Percentiles rank a stretch among this genome's conserved stretches.
Evolutionary conservation across 2,888 invertebrate genomes (phyloP).

Genomic region (Autographa pulchrina): DNA sequence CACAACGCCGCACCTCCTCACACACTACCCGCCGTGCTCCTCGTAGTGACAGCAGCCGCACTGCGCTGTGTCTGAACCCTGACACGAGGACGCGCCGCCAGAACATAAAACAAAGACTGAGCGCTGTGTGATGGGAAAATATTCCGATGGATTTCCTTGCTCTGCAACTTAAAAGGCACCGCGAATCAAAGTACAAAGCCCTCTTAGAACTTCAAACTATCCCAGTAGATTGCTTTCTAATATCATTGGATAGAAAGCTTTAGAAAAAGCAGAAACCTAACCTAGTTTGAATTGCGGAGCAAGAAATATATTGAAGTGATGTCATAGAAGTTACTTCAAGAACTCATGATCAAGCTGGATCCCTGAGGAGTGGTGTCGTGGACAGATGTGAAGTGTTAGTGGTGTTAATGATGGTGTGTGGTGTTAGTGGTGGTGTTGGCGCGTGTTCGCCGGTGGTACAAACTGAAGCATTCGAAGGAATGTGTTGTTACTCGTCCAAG

Average conservation of each 20-base stretch:
- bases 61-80: not conserved
- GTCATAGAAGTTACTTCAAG: not conserved
- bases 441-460: constrained; percentile 34
- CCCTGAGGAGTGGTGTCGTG: not conserved
- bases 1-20: constrained; percentile 51
- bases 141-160: not conserved
- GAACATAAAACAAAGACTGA: not conserved
- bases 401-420: not conserved
- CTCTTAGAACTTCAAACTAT: not conserved
- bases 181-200: not conserved
- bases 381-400: constrained; percentile 17
- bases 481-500: constrained; percentile 58
- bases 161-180: not conserved
- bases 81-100: not conserved
- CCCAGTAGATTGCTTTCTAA: not conserved
- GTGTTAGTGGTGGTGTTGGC: constrained; percentile 1
- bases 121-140: not conserved
- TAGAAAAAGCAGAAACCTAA: not conserved
- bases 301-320: not conserved
- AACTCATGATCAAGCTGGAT: not conserved
- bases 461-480: constrained; percentile 52
- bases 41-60: not conserved
- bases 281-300: not conserved
- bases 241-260: not conserved
- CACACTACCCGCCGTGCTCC: not conserved